Percentiles rank a stretch among this genome's conserved stretches.
phyloP scores from a whole-genome alignment of 2,888 invertebrate species.

The Biston stratarius region DNA sequence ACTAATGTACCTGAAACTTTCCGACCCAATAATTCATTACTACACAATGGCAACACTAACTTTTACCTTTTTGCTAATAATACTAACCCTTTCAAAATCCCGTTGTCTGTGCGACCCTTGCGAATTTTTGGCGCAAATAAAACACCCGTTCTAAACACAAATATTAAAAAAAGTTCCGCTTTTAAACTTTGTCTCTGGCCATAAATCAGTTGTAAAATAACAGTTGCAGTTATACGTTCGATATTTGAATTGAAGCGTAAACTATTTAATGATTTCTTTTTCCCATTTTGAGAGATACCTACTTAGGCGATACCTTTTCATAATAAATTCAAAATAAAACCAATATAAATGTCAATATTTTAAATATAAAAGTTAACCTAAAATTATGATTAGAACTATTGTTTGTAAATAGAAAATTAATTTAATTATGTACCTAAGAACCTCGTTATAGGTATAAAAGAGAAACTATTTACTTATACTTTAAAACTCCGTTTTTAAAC shows the following conservation, averaged over 20 bases:
- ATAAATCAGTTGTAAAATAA: slow-evolving; percentile 82
- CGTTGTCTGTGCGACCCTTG: slow-evolving; percentile 80
- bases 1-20: slow-evolving; percentile 84
- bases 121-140: slow-evolving; percentile 83
- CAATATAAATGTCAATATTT: too few relatives aligned
- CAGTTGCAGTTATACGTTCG: slow-evolving; percentile 72
- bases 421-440: too few relatives aligned
- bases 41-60: slow-evolving; percentile 81
- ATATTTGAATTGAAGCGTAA: slow-evolving; percentile 78
- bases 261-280: slow-evolving; percentile 52
- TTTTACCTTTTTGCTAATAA: slow-evolving; percentile 71
- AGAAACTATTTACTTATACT: neutral
- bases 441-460: too few relatives aligned
- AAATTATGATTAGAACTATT: too few relatives aligned
- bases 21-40: slow-evolving; percentile 86
- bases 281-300: neutral
- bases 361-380: too few relatives aligned
- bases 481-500: slow-evolving; percentile 41
- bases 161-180: slow-evolving; percentile 77
- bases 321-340: too few relatives aligned
- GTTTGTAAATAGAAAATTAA: too few relatives aligned
- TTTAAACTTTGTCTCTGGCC: slow-evolving; percentile 78
- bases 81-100: slow-evolving; percentile 79
- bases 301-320: too few relatives aligned
- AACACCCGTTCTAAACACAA: slow-evolving; percentile 84